Evolutionary conservation across 2,113 vertebrate genomes (phyloP), one percentile per base, ranked within the genome.

Genomic region (Varanus komodoensis): DNA sequence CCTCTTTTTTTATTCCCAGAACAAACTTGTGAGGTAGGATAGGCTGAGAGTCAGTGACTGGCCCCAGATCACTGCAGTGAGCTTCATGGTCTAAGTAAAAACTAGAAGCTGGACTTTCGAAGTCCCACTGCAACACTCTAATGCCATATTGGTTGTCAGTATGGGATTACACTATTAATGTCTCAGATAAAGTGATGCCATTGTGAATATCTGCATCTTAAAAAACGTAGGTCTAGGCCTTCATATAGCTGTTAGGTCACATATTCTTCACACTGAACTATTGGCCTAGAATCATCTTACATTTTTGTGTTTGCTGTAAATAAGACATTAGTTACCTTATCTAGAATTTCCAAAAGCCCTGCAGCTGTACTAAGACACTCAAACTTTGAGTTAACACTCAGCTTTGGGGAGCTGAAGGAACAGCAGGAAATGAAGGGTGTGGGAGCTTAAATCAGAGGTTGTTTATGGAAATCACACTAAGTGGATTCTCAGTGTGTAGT

Each of bases 121-220:
- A 44, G 38, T 44, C 38, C 38, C 38, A 44, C 38, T 44, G 2
- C 38, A 44, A 44, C 38, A 44, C 38, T 44, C 38, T 44, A 44
- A 44, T 3, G 3, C 38, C 38, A 3, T 44, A 44, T 44, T 44
- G 38, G 38, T 44, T 44, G 38, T 44, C 38, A 44, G 38, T 57
- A 8, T 81, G 57, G 29, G 50, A 81, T 57, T 81, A 19, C 48
- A 81, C 52, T 52, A n/a, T 86, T 75, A 74, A 38, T 92, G 68
- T 67, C 84, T 54, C 52, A 52, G 38, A 82, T n/a, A 80, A 67
- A 88, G 86, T 92, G 95, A 90, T 68, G 48, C 93, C 92, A 94
- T 89, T 95, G 82, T 92, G 93, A 96, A 92, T 94, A 95, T 92
- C 68, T 88, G 85, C 95, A 95, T 93, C 93, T 71, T 68, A 52